Conservation (phyloP, 2,113 vertebrate species). For the Opisthocomus hoazin region DNA sequence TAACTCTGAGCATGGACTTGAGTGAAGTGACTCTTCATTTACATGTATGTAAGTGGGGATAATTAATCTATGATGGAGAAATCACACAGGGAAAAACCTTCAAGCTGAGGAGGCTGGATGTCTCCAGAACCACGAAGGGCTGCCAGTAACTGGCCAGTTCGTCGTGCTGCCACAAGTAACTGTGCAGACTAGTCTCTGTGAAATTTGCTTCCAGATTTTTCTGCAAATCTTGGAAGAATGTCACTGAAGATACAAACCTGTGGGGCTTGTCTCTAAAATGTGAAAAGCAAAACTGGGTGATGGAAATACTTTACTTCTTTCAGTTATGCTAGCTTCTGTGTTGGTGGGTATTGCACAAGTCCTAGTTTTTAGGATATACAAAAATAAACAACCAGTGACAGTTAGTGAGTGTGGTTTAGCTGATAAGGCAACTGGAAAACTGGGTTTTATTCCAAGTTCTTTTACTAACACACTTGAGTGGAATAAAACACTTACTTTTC, state of each 20-base stretch:
- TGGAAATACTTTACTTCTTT: not conserved
- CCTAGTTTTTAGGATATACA: not conserved
- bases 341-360: not conserved
- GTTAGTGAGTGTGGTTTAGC: not conserved
- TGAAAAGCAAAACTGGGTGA: not conserved
- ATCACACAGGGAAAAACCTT: not conserved
- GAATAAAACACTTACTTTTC: not conserved
- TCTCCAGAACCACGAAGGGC: not conserved
- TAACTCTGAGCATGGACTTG: not conserved
- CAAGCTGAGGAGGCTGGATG: not conserved
- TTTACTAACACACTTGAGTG: not conserved
- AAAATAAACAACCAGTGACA: not conserved
- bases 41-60: fast-evolving
- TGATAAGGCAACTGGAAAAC: not conserved
- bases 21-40: not conserved
- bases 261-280: not conserved
- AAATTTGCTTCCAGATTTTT: not conserved
- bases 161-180: not conserved
- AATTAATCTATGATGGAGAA: not conserved
- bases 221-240: not conserved
- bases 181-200: not conserved
- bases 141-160: not conserved
- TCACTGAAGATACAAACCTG: not conserved
- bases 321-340: not conserved
- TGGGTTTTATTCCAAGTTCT: not conserved